Conservation (phyloP, 2,113 vertebrate species). For the Willisornis vidua region DNA sequence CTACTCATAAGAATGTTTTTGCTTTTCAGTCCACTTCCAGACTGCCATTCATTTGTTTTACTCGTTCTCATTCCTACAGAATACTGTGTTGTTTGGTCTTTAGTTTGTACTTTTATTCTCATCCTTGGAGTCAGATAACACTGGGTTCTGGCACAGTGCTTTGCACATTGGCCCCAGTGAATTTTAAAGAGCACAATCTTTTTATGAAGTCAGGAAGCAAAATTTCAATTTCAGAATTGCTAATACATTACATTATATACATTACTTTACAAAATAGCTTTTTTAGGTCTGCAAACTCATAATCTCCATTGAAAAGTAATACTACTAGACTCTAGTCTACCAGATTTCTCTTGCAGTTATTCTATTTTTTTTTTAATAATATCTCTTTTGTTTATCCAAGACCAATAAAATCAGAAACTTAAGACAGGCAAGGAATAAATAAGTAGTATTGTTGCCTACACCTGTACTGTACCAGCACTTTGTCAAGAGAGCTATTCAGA, state of each 20-base stretch:
- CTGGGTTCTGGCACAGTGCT: not conserved
- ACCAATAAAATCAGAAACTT: not conserved
- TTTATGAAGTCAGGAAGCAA: not conserved
- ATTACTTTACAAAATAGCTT: not conserved
- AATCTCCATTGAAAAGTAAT: not conserved
- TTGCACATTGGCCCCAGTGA: not conserved
- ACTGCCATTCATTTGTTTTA: not conserved
- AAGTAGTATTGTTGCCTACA: not conserved
- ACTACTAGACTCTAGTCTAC: not conserved
- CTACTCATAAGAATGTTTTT: not conserved
- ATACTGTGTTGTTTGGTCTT: not conserved
- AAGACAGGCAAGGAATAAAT: not conserved
- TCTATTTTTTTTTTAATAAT: not conserved
- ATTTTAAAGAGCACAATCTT: not conserved
- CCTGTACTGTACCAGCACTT: not conserved
- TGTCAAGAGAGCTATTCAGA: not conserved
- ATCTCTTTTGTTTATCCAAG: not conserved
- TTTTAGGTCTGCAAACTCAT: not conserved
- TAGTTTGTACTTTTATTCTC: not conserved
- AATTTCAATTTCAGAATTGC: not conserved
- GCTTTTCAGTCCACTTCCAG: not conserved
- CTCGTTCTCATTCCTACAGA: not conserved
- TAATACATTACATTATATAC: not conserved
- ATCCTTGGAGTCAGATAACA: not conserved
- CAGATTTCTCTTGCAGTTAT: not conserved